Conservation (phyloP, 2,888 invertebrate genomes). For the Sphaeridia pumilis region DNA sequence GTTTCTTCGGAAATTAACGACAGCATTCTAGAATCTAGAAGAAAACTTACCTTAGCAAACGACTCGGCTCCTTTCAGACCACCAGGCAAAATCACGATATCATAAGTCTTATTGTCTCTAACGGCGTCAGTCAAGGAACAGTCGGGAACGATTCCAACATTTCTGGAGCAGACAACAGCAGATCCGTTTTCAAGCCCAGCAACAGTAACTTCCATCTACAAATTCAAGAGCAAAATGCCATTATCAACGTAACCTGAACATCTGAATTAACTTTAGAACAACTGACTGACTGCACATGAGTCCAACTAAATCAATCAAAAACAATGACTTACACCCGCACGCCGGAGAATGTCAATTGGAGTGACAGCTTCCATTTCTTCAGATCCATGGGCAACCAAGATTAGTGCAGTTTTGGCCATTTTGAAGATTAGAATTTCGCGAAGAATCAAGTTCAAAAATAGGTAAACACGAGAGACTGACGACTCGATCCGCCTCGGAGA, state of each 20-base stretch:
- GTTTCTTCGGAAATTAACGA: too few relatives aligned
- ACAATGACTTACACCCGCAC: conserved; percentile 82
- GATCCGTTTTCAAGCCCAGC: conserved; percentile 61
- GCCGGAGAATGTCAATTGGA: conserved; percentile 72
- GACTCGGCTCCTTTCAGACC: conserved; percentile 73
- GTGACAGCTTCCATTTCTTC: conserved; percentile 96
- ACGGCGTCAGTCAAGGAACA: conserved; percentile 51
- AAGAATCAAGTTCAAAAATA: neutral
- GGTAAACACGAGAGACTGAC: too few relatives aligned
- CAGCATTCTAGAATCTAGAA: too few relatives aligned
- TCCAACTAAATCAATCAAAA: too few relatives aligned
- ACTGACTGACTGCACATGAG: too few relatives aligned
- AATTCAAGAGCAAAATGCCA: neutral
- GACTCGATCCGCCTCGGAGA: too few relatives aligned
- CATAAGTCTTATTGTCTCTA: conserved; percentile 48
- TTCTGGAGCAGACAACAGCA: conserved; percentile 68
- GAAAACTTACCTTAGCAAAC: conserved; percentile 48
- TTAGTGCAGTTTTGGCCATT: conserved; percentile 47
- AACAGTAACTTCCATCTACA: conserved; percentile 63
- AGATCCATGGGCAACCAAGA: conserved; percentile 76
- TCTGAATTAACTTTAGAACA: neutral
- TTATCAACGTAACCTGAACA: neutral
- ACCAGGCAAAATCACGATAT: conserved; percentile 79
- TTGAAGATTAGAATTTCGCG: neutral
- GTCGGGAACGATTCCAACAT: conserved; percentile 71